Base-by-base conservation (phyloP, 1,140 invertebrate genomes). In the Dinothrombium tinctorium region DNA sequence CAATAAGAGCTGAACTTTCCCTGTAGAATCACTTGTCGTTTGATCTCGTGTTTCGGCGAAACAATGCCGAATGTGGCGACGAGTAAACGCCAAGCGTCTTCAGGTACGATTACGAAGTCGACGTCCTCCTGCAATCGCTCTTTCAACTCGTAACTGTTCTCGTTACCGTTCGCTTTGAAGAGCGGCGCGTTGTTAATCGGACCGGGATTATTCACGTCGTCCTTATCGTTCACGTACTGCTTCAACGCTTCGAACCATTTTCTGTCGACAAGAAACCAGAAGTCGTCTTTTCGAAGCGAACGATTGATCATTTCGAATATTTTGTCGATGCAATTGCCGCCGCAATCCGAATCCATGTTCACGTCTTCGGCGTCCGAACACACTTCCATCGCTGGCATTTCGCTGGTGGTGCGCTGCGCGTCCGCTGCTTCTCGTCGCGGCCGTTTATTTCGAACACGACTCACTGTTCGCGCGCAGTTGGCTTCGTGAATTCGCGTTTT, bases 231-330 rank as follows among this genome's bases (percentile, higher is more conserved):
- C 23, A 65, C 57, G 56, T 62, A 64, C 33, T 55, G 58, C 45
- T 63, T 63, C 57, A 60, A 65, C 43, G 60, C 56, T 43, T 64
- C 63, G 43, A 58, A 63, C 63, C 63, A 65, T 42, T 60, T 57
- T 17, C 54, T 50, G 45, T 64, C 62, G 31, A 64, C 41, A 9
- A 65, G 44, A 52, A 60, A 65, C 62, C 63, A 62, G 36, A 21
- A 51, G 41, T 49, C 41, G 38, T 25, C 43, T 21, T 28, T 23
- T 36, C 12, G 9, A 4, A 36, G 17, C 7, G 12, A 9, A 9
- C 19, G 7, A 17, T 21, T 21, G n/a, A 36, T 17, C 20, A 21
- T 11, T 21, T 36, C n/a, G n/a, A n/a, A n/a, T n/a, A n/a, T n/a
- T n/a, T n/a, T n/a, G n/a, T n/a, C n/a, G n/a, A n/a, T n/a, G n/a